These are phyloP conservation scores for Papilio glaucus DNA, from an alignment of 1,140 invertebrate species.

Conservation along the genomic window DNA sequence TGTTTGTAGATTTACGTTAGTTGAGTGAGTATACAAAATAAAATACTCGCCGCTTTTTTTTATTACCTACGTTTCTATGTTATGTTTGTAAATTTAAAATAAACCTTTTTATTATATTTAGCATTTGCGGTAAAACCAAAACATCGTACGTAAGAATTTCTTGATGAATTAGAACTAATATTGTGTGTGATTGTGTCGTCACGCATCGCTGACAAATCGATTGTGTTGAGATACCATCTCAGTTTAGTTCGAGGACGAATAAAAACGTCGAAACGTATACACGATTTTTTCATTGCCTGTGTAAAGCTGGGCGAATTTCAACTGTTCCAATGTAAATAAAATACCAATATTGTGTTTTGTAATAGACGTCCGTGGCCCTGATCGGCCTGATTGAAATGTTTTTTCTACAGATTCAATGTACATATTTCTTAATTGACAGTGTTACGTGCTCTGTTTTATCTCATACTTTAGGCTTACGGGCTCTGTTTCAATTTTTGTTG, in stretches of 20 bases:
- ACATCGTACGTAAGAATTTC: not conserved
- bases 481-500: too few relatives aligned
- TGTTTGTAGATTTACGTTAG: too few relatives aligned
- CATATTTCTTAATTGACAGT: not conserved
- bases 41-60: too few relatives aligned
- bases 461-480: too few relatives aligned
- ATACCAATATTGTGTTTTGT: slow-evolving; percentile 28
- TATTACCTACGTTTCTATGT: too few relatives aligned
- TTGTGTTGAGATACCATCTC: slow-evolving; percentile 30
- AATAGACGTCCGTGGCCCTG: slow-evolving; percentile 29
- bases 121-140: not conserved
- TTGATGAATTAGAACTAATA: not conserved
- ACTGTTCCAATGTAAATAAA: slow-evolving; percentile 25
- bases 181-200: slow-evolving; percentile 13
- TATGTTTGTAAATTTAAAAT: too few relatives aligned
- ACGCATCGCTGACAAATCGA: slow-evolving; percentile 25
- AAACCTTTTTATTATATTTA: not conserved
- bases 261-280: slow-evolving; percentile 17
- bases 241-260: slow-evolving; percentile 23
- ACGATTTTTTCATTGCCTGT: slow-evolving; percentile 23
- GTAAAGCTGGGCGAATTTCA: slow-evolving; percentile 10
- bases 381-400: slow-evolving; percentile 20
- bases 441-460: slow-evolving; percentile 3
- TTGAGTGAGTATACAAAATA: too few relatives aligned
- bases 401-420: too few relatives aligned